A percentile compares a stretch with the other conserved stretches of the same genome.
These are phyloP conservation scores for Tetheella fluctuosa DNA, from an alignment of 2,888 invertebrate genomes.

Conservation along the genomic window DNA sequence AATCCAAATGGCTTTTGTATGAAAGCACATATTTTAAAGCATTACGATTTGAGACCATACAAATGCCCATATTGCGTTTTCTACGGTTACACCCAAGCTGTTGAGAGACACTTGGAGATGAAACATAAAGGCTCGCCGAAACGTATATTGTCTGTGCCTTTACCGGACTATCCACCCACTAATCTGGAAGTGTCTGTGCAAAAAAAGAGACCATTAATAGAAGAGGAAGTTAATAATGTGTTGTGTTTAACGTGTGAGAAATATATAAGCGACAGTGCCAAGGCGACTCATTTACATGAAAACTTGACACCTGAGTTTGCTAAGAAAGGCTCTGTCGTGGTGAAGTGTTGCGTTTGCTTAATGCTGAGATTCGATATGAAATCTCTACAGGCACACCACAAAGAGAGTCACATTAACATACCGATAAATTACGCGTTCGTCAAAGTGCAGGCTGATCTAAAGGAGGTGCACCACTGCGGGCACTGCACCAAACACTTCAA, in stretches of 20 bases:
- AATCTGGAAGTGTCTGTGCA: slow-evolving; percentile 14
- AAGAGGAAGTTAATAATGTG: slow-evolving; percentile 27
- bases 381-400: slow-evolving; percentile 65
- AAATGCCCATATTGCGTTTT: slow-evolving; percentile 70
- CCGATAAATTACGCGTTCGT: slow-evolving; percentile 55
- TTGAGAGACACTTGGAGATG: slow-evolving; percentile 56
- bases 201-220: slow-evolving; percentile 13
- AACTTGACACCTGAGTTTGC: slow-evolving; percentile 48
- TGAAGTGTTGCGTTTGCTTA: slow-evolving; percentile 74
- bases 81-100: slow-evolving; percentile 43
- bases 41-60: slow-evolving; percentile 74
- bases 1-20: slow-evolving; percentile 37
- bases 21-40: slow-evolving; percentile 71
- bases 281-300: slow-evolving; percentile 49
- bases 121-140: slow-evolving; percentile 50
- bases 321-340: slow-evolving; percentile 62
- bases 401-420: slow-evolving; percentile 40
- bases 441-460: slow-evolving; percentile 43
- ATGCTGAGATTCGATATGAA: slow-evolving; percentile 53
- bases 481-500: slow-evolving; percentile 52
- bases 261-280: slow-evolving; percentile 39
- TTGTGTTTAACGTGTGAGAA: slow-evolving; percentile 66
- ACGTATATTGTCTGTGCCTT: slow-evolving; percentile 25
- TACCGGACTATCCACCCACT: slow-evolving; percentile 39
- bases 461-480: slow-evolving; percentile 43